phyloP scores from a whole-genome alignment of 2,113 vertebrate genomes.

The Garra rufa region DNA sequence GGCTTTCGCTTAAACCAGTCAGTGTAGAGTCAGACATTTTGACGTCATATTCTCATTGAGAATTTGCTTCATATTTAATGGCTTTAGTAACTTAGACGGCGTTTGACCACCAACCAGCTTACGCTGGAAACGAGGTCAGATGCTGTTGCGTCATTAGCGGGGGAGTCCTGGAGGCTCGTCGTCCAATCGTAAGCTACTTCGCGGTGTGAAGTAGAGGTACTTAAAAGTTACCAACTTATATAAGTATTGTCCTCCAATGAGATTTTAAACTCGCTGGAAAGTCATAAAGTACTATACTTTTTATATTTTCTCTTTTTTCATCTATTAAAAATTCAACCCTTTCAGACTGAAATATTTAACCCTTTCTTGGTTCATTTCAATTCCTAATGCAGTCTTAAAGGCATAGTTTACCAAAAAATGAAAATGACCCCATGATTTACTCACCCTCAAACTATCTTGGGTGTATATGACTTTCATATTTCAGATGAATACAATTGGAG shows the following conservation, averaged over 20 bases:
- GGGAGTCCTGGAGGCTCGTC: slow-evolving; percentile 53
- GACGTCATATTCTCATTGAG: slow-evolving; percentile 16
- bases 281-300: not conserved
- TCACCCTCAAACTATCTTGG: too few relatives aligned
- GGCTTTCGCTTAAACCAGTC: not conserved
- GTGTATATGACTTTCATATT: too few relatives aligned
- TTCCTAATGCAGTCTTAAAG: not conserved
- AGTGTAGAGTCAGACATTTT: not conserved
- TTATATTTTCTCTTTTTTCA: not conserved
- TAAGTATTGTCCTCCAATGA: slow-evolving; percentile 23
- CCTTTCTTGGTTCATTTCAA: not conserved
- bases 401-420: too few relatives aligned
- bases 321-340: not conserved
- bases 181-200: slow-evolving; percentile 34
- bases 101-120: slow-evolving; percentile 25
- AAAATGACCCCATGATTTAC: too few relatives aligned
- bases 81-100: not conserved
- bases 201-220: slow-evolving; percentile 23
- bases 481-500: too few relatives aligned
- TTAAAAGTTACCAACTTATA: slow-evolving; percentile 39
- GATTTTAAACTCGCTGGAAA: not conserved
- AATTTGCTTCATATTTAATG: slow-evolving; percentile 10
- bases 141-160: slow-evolving; percentile 47
- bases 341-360: not conserved
- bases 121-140: slow-evolving; percentile 52